Evolutionary conservation across 2,888 invertebrate species (phyloP).

Genomic region (Theristus sp.): DNA sequence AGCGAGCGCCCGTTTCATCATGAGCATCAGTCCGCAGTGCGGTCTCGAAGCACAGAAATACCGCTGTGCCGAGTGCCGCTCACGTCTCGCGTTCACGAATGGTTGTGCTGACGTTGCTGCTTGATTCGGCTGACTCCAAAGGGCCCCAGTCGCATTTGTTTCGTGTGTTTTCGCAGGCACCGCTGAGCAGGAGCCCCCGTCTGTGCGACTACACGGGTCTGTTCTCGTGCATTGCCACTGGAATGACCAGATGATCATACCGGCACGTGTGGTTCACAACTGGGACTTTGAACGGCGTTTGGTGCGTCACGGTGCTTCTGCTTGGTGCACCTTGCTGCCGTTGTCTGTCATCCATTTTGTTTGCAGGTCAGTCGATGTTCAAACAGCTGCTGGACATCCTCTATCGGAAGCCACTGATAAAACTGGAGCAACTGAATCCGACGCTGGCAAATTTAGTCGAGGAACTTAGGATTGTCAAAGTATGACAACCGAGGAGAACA

Average conservation of each 20-base stretch:
- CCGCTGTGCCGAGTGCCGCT: constrained; percentile 37
- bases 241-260: constrained; percentile 36
- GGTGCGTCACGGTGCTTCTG: no score
- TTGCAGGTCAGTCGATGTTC: no score
- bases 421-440: constrained; percentile 43
- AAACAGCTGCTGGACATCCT: constrained; percentile 65
- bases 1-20: constrained; percentile 38
- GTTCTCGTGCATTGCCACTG: constrained; percentile 39
- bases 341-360: no score
- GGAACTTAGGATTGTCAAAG: constrained; percentile 59
- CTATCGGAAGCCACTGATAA: constrained; percentile 37
- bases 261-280: constrained; percentile 38
- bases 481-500: no score
- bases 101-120: not conserved
- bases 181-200: constrained; percentile 9
- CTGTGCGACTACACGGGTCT: constrained; percentile 39
- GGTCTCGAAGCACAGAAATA: constrained; percentile 37
- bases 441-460: constrained; percentile 61
- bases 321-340: no score
- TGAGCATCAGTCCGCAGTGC: constrained; percentile 58
- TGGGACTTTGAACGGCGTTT: constrained; percentile 42
- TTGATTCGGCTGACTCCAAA: not conserved
- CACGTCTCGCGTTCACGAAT: constrained; percentile 13
- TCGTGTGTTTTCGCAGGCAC: not conserved
- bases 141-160: not conserved